Evolutionary conservation across 2,888 invertebrate genomes (phyloP).

Genomic region (Melanchra persicariae): DNA sequence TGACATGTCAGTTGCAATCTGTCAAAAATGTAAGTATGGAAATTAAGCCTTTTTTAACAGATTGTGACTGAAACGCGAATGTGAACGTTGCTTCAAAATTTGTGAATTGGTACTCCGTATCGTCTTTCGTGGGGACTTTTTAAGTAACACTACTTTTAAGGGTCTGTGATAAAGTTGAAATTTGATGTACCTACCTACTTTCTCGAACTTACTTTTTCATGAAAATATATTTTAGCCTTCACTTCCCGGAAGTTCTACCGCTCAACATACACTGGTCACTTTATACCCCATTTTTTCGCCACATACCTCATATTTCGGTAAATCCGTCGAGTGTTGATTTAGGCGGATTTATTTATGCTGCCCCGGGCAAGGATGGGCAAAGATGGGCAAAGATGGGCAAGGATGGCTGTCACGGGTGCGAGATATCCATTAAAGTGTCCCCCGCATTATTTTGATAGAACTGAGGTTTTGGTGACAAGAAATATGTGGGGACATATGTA

Average conservation of each 20-base stretch:
- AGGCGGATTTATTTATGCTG: slow-evolving; percentile 67
- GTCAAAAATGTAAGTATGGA: too few species aligned
- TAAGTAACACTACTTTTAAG: too few species aligned
- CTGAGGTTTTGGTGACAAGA: slow-evolving; percentile 31
- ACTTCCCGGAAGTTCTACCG: background rate
- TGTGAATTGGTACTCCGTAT: too few species aligned
- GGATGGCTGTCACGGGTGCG: slow-evolving; percentile 48
- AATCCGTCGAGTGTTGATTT: slow-evolving; percentile 63
- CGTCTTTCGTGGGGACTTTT: too few species aligned
- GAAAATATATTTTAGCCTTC: too few species aligned
- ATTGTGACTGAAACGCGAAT: too few species aligned
- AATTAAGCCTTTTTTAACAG: too few species aligned
- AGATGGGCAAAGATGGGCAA: slow-evolving; percentile 43
- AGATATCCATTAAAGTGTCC: slow-evolving; percentile 64
- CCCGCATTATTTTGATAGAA: slow-evolving; percentile 58
- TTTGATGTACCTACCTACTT: too few species aligned
- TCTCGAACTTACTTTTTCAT: too few species aligned
- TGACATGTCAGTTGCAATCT: too few species aligned
- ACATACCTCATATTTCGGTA: slow-evolving; percentile 48
- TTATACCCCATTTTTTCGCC: slow-evolving; percentile 38
- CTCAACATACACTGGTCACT: slow-evolving; percentile 25
- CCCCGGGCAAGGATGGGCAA: slow-evolving; percentile 59
- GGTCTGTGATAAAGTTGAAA: too few species aligned
- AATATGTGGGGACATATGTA: slow-evolving; percentile 14
- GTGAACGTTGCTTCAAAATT: too few species aligned